Base-by-base conservation (phyloP, 2,888 invertebrate genomes). In the Papilio gigon region DNA sequence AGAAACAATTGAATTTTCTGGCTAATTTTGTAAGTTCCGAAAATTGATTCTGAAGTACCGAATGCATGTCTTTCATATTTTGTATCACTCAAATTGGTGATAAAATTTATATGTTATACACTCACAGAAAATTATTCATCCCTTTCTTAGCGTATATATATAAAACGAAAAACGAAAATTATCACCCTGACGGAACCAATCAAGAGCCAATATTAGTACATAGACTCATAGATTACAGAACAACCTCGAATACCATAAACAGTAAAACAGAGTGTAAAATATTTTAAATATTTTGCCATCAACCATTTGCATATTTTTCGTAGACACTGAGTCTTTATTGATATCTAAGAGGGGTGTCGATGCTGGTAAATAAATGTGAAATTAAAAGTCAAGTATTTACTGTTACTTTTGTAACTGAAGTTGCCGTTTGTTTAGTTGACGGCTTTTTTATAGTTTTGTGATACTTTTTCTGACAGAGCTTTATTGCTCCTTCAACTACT, bases 1-100 rank as follows among this genome's bases (percentile, higher is more conserved):
- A 97, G 89, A 97, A 97, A 93, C 96, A 96, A 92, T 97, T 97
- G 91, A 97, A 97, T 93, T 96, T 96, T 85, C 95, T 95, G 71
- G 97, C 97, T 86, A 97, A 93, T 92, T 95, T 95, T 82, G 96
- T 90, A 81, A 97, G 93, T 78, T 90, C 91, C 61, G 91, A 92
- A 83, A 88, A 85, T 73, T 86, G 88, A 76, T 85, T 89, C 79
- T 87, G 87, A 75, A 84, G 79, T 75, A 84, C 78, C 74, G 89
- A 87, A 86, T 87, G 88, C 91, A 92, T 92, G 76, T 89, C 87
- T 90, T 88, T 91, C 90, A 91, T 91, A 84, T 72, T 83, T 85
- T 82, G 60, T 65, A 61, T 53, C 60, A 69, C 69, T 60, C 50
- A 65, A 69, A 53, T 65, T 40, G 27, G 30, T 22, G 42, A 63